Conservation (phyloP, 2,113 vertebrate genomes). For the Anseranas semipalmata region DNA sequence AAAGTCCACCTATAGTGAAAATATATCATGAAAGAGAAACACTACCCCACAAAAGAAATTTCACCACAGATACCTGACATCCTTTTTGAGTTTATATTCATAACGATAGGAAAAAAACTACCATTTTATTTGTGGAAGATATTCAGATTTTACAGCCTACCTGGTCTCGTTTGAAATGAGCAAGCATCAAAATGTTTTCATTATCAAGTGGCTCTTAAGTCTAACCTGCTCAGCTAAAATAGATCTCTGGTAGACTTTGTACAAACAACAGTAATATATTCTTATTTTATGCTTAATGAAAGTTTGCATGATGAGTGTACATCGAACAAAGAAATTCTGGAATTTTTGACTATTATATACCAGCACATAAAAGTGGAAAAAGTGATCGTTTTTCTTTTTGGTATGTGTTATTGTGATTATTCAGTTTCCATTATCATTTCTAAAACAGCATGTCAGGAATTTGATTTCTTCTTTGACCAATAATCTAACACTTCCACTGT, state of each 20-base stretch:
- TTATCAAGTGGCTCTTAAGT: not conserved
- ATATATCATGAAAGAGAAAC: not conserved
- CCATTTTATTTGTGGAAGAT: not conserved
- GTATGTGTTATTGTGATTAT: not conserved
- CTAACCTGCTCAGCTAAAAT: not conserved
- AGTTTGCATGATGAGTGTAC: not conserved
- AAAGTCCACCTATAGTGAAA: not conserved
- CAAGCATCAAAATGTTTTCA: not conserved
- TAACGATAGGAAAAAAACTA: not conserved
- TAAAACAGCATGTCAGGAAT: not conserved
- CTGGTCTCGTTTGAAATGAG: not conserved
- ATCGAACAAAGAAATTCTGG: not conserved
- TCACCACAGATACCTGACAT: not conserved
- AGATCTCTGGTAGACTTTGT: not conserved
- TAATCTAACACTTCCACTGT: not conserved
- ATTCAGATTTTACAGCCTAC: not conserved
- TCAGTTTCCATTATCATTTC: not conserved
- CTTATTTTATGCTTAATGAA: not conserved
- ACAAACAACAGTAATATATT: not conserved
- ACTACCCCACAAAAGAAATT: not conserved
- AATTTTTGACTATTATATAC: fast-evolving
- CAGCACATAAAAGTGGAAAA: not conserved
- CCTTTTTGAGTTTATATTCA: not conserved
- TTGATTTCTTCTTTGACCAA: not conserved
- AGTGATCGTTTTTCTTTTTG: not conserved